Base-by-base conservation (phyloP, 2,888 invertebrate species). In the Hypsopygia costalis region DNA sequence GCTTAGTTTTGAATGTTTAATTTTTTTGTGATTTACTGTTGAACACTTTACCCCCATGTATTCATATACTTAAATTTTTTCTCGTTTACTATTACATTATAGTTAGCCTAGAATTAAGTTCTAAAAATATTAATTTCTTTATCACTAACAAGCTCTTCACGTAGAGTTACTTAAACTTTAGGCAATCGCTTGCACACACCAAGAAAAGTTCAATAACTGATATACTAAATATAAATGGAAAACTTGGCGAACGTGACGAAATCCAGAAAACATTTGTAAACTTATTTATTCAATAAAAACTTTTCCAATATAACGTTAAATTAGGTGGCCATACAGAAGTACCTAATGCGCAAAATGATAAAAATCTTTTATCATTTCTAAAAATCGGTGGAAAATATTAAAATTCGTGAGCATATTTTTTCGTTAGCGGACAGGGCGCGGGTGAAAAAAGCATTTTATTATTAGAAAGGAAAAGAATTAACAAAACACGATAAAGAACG, bases 401-500 rank as follows among this genome's bases (percentile, higher is more conserved):
- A 35, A 37, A 35, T 44, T 32, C 40, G 12, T 25, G 20, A 11
- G 37, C 42, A 20, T 22, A 40, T 41, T 37, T 42, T 40, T 40
- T 44, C 42, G 28, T 7, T 8, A 16, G 29, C 36, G 35, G 47
- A 45, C 43, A 36, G 41, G 41, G 45, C 40, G 36, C 12, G 39
- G 27, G 35, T 32, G 45, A 44, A 49, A n/a, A 48, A 39, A 47
- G 43, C 30, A 38, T 52, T 58, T 55, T 55, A 57, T 55, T 52
- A 47, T 51, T 44, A 41, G 47, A 45, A 44, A 41, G 40, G 43
- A 54, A 62, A 59, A 58, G 58, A 72, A 75, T 73, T 74, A 73
- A 69, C 61, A 63, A 64, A 66, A 69, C 67, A 62, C 57, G 65
- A 71, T 67, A 62, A 67, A 72, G 58, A 62, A 62, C 62, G 66